Percentiles rank a stretch among this genome's conserved stretches.
Evolutionary conservation across 2,888 invertebrate species (phyloP).

Genomic region (Drosophila meridionalis): DNA sequence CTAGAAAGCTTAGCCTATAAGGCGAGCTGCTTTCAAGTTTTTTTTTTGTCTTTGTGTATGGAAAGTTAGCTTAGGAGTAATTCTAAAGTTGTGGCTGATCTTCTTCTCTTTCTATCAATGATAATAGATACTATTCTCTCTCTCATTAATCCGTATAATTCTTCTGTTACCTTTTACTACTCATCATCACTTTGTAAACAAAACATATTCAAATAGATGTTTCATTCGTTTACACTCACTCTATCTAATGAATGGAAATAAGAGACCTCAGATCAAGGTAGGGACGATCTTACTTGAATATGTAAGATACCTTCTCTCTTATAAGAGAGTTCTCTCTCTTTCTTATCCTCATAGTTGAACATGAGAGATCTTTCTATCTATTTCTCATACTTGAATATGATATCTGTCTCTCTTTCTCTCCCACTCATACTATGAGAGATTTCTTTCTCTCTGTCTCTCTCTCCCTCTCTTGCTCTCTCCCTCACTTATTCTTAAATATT

Average conservation of each 20-base stretch:
- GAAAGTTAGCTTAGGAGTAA: not conserved
- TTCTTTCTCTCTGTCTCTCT: too few species aligned
- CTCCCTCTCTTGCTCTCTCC: too few species aligned
- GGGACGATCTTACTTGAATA: not conserved
- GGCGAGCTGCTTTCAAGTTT: not conserved
- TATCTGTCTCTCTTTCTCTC: not conserved
- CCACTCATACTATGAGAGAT: too few species aligned
- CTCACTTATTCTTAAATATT: too few species aligned
- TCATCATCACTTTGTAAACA: not conserved
- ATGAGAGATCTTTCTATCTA: too few species aligned
- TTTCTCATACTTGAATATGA: not conserved
- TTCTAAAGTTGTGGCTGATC: not conserved
- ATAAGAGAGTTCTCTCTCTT: not conserved
- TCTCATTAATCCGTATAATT: not conserved
- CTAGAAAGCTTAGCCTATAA: slow-evolving; percentile 53
- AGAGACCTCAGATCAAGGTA: too few species aligned
- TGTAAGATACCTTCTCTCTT: not conserved
- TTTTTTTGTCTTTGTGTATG: too few species aligned
- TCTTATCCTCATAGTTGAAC: too few species aligned
- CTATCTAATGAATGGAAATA: not conserved
- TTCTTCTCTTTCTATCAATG: not conserved
- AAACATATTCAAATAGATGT: not conserved
- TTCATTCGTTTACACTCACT: not conserved
- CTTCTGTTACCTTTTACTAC: not conserved
- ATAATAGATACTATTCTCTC: not conserved